Evolutionary conservation across 2,797 vertebrate species (phyloP).

Genomic region (Podarcis lilfordi): DNA sequence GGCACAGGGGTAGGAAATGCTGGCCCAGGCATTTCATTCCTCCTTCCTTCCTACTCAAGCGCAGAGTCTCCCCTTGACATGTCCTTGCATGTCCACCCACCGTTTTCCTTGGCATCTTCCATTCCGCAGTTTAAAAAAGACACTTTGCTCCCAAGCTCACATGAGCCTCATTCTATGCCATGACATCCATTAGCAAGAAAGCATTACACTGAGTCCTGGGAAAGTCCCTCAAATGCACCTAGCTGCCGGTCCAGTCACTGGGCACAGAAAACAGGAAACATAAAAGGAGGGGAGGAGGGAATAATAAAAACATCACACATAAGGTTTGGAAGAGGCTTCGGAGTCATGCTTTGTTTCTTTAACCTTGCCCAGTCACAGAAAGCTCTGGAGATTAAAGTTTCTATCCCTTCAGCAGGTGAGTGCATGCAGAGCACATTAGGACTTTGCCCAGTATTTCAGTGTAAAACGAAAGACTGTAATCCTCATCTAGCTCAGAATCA

Average conservation of each 20-base stretch:
- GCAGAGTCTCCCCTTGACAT: not conserved
- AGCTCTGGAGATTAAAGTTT: not conserved
- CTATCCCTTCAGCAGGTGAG: not conserved
- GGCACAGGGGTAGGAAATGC: not conserved
- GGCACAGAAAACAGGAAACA: not conserved
- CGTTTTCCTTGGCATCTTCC: not conserved
- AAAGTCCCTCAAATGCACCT: not conserved
- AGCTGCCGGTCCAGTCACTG: not conserved
- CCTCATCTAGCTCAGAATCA: not conserved
- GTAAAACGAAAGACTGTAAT: not conserved
- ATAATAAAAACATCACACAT: not conserved
- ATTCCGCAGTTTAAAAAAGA: not conserved
- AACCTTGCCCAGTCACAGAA: not conserved
- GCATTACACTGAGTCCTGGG: not conserved
- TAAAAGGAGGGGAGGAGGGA: not conserved
- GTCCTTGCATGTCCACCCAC: accelerated
- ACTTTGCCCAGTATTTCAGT: not conserved
- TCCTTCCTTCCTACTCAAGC: not conserved
- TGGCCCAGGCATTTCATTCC: accelerated
- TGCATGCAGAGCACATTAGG: not conserved
- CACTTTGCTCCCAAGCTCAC: not conserved
- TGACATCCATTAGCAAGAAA: not conserved
- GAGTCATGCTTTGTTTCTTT: not conserved
- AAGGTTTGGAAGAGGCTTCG: not conserved
- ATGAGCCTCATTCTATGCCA: not conserved